Evolutionary conservation across 1,140 invertebrate species (phyloP), one percentile per base, ranked within the genome.

Genomic region (Triops longicaudatus): DNA sequence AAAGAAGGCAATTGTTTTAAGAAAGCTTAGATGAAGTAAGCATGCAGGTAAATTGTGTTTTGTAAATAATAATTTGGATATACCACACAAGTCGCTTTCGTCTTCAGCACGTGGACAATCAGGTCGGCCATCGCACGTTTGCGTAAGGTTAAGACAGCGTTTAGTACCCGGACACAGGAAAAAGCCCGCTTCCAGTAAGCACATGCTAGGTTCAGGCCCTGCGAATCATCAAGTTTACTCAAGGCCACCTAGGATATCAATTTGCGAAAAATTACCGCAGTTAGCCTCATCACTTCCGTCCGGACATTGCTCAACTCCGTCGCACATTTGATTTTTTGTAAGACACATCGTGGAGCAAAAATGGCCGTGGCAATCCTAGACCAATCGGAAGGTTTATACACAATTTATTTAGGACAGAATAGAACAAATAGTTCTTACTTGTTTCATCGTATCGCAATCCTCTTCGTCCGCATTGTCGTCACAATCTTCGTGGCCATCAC

Each of bases 391-490:
- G 9, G 27, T 63, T 14, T 1, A 26, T 3, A 42, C 9, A 9
- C 73, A 27, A n/a, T 14, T 1, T 74, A 50, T 37, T 27, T 22
- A 27, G 72, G 37, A 72, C 12, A 41, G 26, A 26, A 42, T 31
- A 78, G 0, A 31, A 17, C 63, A 1, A 63, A 44, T 12, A 1
- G n/a, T 76, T 11, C 75, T 31, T 79, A 78, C 7, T 0, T 63
- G 14, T 63, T 63, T 63, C 14, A 63, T 6, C 50, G 22, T 14
- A 80, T 75, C 71, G 84, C 96, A 98, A 84, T 95, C 93, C 73
- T 89, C 88, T 83, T 98, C 96, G 83, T 97, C 96, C 7, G 85
- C 85, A 41, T 83, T 83, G 80, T 87, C 86, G 1, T 81, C 83
- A 79, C 83, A 86, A 80, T 85, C 84, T 11, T 75, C 73, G 12